Conservation (phyloP, 2,888 invertebrate genomes). For the Microchrysa polita region DNA sequence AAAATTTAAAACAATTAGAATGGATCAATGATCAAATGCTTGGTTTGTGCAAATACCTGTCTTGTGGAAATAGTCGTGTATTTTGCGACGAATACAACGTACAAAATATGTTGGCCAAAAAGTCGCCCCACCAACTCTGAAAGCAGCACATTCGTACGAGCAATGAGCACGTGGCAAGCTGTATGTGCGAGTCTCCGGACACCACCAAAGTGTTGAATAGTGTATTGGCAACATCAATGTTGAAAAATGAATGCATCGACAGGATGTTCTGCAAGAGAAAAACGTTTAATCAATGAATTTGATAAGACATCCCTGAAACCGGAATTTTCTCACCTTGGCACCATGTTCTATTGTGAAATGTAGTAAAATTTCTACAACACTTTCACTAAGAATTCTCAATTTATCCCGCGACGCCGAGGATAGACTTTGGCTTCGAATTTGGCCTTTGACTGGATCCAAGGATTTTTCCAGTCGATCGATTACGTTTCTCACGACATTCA, state of each 20-base stretch:
- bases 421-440: slow-evolving; percentile 62
- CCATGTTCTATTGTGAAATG: slow-evolving; percentile 73
- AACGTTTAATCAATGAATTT: slow-evolving; percentile 25
- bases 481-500: slow-evolving; percentile 83
- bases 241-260: slow-evolving; percentile 62
- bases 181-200: slow-evolving; percentile 80
- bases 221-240: slow-evolving; percentile 68
- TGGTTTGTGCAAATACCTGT: slow-evolving; percentile 71
- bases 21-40: background rate
- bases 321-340: slow-evolving; percentile 58
- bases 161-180: slow-evolving; percentile 80
- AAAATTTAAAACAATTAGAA: slow-evolving; percentile 44
- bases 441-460: slow-evolving; percentile 62
- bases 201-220: slow-evolving; percentile 80
- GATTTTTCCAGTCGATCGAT: slow-evolving; percentile 77
- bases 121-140: slow-evolving; percentile 89
- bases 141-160: slow-evolving; percentile 78
- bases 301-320: slow-evolving; percentile 15
- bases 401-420: slow-evolving; percentile 82
- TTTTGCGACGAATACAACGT: slow-evolving; percentile 82
- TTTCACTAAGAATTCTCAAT: slow-evolving; percentile 82
- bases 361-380: slow-evolving; percentile 81
- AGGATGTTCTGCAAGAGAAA: slow-evolving; percentile 57
- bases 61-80: slow-evolving; percentile 83
- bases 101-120: slow-evolving; percentile 83